A percentile compares a stretch with the other conserved stretches of the same genome.
phyloP scores from a whole-genome alignment of 2,888 invertebrate species.

The Aradus depressus region DNA sequence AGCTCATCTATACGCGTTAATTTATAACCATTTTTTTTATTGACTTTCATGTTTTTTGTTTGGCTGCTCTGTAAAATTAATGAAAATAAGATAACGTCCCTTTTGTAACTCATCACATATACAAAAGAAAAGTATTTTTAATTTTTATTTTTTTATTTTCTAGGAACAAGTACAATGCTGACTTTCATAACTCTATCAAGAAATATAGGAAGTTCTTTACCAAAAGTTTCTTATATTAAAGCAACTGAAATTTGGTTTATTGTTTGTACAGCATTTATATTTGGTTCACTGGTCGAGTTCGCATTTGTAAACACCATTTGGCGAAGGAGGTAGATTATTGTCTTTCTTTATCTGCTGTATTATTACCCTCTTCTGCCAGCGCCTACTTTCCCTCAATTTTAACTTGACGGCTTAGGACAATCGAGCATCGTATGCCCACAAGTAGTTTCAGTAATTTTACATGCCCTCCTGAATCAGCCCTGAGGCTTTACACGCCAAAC shows the following conservation, averaged over 20 bases:
- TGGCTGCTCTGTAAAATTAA: no score
- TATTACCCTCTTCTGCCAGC: no score
- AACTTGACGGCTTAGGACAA: no score
- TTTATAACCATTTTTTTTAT: no score
- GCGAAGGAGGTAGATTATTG: conserved; percentile 56
- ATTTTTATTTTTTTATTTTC: conserved; percentile 26
- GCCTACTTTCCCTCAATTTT: no score
- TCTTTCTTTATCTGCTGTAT: no score
- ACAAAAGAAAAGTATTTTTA: not conserved
- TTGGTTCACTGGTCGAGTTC: conserved; percentile 74
- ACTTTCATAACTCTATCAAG: conserved; percentile 80
- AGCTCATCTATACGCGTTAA: no score
- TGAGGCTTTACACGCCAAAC: no score
- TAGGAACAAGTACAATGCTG: conserved; percentile 73
- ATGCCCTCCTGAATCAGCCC: no score
- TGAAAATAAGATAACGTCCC: not conserved
- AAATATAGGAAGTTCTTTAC: conserved; percentile 70
- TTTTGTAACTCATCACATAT: not conserved
- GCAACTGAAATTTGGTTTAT: conserved; percentile 85
- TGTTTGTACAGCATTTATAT: conserved; percentile 72
- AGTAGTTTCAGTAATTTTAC: no score
- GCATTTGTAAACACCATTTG: conserved; percentile 84
- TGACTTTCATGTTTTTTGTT: no score
- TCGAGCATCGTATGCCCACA: no score
- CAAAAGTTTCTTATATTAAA: conserved; percentile 82